These are phyloP conservation scores for Fratercula arctica DNA, from an alignment of 2,797 vertebrate species.

Conservation along the genomic window DNA sequence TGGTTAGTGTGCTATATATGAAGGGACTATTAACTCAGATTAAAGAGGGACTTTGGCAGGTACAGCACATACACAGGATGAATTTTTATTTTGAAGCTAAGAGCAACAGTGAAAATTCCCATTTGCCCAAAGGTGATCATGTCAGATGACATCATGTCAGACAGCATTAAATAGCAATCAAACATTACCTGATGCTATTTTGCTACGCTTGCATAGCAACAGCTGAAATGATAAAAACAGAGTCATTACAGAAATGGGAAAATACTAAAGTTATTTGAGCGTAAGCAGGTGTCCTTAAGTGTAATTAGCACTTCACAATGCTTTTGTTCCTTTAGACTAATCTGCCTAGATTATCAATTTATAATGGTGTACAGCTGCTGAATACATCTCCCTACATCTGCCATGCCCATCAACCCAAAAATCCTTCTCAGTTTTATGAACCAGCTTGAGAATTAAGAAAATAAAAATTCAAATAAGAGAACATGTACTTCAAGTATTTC, in stretches of 20 bases:
- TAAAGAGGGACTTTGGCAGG: neutral
- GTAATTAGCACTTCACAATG: neutral
- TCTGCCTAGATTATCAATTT: neutral
- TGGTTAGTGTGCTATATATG: neutral
- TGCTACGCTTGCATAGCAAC: neutral
- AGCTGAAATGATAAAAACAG: neutral
- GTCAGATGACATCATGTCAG: neutral
- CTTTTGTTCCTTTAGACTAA: neutral
- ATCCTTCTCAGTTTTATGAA: neutral
- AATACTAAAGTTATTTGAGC: neutral
- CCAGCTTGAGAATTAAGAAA: neutral
- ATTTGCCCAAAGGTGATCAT: neutral
- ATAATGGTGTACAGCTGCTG: neutral
- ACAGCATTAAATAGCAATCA: neutral
- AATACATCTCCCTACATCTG: neutral
- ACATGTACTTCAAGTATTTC: neutral
- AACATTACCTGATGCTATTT: neutral
- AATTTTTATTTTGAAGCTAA: conserved; percentile 10
- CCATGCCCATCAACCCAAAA: neutral
- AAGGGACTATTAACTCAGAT: neutral
- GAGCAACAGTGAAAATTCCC: neutral
- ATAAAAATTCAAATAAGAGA: neutral
- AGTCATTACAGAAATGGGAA: neutral
- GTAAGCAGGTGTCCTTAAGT: neutral
- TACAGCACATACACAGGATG: neutral